phyloP scores from a whole-genome alignment of 2,797 vertebrate genomes.

The Hoplostethus atlanticus region DNA sequence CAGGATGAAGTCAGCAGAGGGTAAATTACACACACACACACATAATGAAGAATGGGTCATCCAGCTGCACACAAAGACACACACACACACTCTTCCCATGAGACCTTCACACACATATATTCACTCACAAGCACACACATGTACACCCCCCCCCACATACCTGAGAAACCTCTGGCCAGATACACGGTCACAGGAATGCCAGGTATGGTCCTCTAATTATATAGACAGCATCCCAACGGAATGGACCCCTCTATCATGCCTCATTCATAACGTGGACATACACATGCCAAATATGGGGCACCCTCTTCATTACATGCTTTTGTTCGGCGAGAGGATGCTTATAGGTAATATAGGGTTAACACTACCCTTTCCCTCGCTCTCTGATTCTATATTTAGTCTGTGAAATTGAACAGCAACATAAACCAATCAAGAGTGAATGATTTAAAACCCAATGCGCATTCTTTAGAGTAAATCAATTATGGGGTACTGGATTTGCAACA shows the following conservation, averaged over 20 bases:
- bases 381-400: constrained; percentile 40
- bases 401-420: constrained; percentile 17
- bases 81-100: neutral
- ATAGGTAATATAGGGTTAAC: constrained; percentile 44
- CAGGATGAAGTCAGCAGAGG: constrained; percentile 20
- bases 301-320: constrained; percentile 56
- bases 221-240: constrained; percentile 60
- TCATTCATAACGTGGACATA: constrained; percentile 44
- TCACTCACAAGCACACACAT: neutral
- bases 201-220: constrained; percentile 80
- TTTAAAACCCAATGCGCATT: too few species aligned
- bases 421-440: neutral
- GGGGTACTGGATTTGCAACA: neutral
- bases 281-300: constrained; percentile 31
- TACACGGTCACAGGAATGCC: constrained; percentile 65
- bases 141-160: neutral
- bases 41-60: constrained; percentile 7
- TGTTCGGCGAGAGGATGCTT: constrained; percentile 29
- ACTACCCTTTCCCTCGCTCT: constrained; percentile 6
- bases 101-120: too few species aligned
- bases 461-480: too few species aligned
- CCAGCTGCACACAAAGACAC: constrained; percentile 3
- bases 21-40: constrained; percentile 6
- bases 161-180: constrained; percentile 35
- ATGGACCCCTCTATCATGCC: constrained; percentile 42